Base-by-base conservation (phyloP, 53 echinoderm and acorn worm species). In the Holothuria scabra region DNA sequence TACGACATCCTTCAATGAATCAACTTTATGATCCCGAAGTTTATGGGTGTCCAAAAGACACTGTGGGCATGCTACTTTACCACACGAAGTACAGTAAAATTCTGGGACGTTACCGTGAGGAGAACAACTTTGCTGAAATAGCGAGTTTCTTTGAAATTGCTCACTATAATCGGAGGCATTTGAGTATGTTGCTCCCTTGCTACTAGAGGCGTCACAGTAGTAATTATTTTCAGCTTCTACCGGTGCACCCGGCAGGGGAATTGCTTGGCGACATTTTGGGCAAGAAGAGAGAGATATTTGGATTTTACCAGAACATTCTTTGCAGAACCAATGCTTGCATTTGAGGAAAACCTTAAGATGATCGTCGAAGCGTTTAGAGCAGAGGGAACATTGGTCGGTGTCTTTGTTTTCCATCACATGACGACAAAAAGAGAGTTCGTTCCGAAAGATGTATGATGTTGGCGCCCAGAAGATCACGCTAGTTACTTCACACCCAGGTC, bases 321-420 rank as follows among this genome's bases (percentile, higher is more conserved):
- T 31, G 31, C 78, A 78, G 21, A 78, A 16, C 56, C 52, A 30
- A 58, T 78, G 78, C 24, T 78, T 56, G 31, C 78, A 78, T 33
- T 55, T 30, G 24, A 57, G 20, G 32, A 29, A 31, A n/a, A 49
- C 52, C 52, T 18, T 58, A 20, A 28, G 16, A 24, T 20, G 52
- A 52, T 46, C 22, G 31, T 26, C 31, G 7, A 32, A 78, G 1
- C 55, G 26, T 78, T 78, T 78, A 9, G 31, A 57, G 58, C 78
- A 78, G 28, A 56, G 32, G 6, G 78, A 56, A 56, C 78, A 78
- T 4, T 12, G 78, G 25, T 12, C 20, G 9, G 5, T 52, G 52
- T 52, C 52, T 52, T 52, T 52, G 18, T 52, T 52, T 52, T 52
- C 52, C 52, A 52, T 52, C 18, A 18, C 18, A 18, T 52, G 14